These are phyloP conservation scores for Drosophila picticornis DNA, from an alignment of 2,888 invertebrate species.

Conservation along the genomic window DNA sequence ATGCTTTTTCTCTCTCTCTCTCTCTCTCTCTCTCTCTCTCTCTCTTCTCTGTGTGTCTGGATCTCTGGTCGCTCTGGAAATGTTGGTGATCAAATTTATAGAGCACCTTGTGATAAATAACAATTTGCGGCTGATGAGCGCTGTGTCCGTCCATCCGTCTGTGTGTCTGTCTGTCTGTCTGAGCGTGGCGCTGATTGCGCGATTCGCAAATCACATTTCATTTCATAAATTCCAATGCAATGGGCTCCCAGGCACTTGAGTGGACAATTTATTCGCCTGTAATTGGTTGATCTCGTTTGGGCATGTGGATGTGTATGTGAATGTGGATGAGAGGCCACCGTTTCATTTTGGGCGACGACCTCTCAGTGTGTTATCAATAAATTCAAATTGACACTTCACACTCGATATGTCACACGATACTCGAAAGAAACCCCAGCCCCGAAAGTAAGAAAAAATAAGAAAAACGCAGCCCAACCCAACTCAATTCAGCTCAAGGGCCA, in stretches of 20 bases:
- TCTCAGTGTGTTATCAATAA: conserved; percentile 84
- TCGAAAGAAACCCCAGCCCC: conserved; percentile 37
- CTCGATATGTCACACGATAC: conserved; percentile 85
- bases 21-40: neutral
- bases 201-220: conserved; percentile 69
- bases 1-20: conserved; percentile 30
- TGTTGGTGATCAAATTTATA: conserved; percentile 59
- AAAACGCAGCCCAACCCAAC: conserved; percentile 39
- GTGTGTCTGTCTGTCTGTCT: conserved; percentile 23
- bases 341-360: conserved; percentile 53
- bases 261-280: conserved; percentile 66
- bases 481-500: conserved; percentile 58
- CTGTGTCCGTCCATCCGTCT: conserved; percentile 61
- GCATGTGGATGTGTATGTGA: neutral
- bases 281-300: conserved; percentile 59
- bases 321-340: conserved; percentile 36
- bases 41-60: neutral
- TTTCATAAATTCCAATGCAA: conserved; percentile 74
- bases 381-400: conserved; percentile 85
- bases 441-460: conserved; percentile 7
- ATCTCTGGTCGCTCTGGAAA: conserved; percentile 5
- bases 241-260: conserved; percentile 67
- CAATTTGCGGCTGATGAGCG: conserved; percentile 76
- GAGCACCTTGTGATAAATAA: conserved; percentile 74
- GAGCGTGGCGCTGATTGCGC: conserved; percentile 67